Percentiles rank a stretch among this genome's conserved stretches.
These are phyloP conservation scores for Rhynchonycteris naso DNA, from an alignment of 2,797 vertebrate species.

Conservation along the genomic window DNA sequence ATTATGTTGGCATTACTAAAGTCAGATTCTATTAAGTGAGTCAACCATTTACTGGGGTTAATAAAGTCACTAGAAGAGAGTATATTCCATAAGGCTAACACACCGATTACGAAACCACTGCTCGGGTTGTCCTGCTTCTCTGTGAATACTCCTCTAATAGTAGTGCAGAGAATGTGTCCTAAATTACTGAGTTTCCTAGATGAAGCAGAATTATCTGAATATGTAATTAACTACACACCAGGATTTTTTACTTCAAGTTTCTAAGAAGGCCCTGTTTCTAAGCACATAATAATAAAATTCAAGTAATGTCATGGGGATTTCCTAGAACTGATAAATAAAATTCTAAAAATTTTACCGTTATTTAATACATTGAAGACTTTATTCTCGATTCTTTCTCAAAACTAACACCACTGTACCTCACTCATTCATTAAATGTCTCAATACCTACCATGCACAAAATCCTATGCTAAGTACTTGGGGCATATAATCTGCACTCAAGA, in stretches of 20 bases:
- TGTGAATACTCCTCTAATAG: not conserved
- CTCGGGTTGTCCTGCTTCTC: slow-evolving; percentile 1
- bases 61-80: not conserved
- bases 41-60: not conserved
- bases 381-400: slow-evolving; percentile 18
- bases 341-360: slow-evolving; percentile 39
- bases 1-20: slow-evolving; percentile 28
- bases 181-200: slow-evolving; percentile 41
- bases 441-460: not conserved
- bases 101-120: not conserved
- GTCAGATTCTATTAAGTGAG: not conserved
- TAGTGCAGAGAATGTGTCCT: slow-evolving; percentile 39
- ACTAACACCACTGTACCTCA: not conserved
- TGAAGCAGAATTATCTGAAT: slow-evolving; percentile 47
- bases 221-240: not conserved
- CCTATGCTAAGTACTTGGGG: not conserved
- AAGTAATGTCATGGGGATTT: not conserved
- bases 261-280: slow-evolving; percentile 34
- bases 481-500: slow-evolving; percentile 16
- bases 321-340: slow-evolving; percentile 29
- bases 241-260: not conserved
- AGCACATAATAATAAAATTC: slow-evolving; percentile 19
- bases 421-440: slow-evolving; percentile 32
- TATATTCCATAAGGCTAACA: not conserved
- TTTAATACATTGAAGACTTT: not conserved